A percentile compares a stretch with the other conserved stretches of the same genome.
Evolutionary conservation across 2,888 invertebrate species (phyloP).

Genomic region (Drosophila yooni): DNA sequence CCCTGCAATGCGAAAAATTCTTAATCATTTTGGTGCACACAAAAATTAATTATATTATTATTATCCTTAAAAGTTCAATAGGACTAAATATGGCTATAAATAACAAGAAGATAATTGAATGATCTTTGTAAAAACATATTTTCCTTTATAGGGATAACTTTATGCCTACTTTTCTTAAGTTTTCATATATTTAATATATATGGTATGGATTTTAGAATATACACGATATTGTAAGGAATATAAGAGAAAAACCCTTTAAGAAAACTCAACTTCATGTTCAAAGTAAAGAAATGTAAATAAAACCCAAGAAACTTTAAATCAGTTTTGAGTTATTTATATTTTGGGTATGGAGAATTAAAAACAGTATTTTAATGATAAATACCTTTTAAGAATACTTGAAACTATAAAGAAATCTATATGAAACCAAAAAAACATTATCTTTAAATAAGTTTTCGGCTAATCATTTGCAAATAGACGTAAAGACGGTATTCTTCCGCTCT

Average conservation of each 20-base stretch:
- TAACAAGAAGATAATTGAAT: background rate
- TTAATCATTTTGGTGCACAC: too few species aligned
- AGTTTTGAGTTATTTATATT: background rate
- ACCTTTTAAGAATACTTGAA: background rate
- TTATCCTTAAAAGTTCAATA: background rate
- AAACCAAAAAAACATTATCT: background rate
- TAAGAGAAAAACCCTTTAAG: background rate
- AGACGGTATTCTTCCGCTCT: background rate
- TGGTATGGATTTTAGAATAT: background rate
- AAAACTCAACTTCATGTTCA: background rate
- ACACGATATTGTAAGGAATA: background rate
- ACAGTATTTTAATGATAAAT: background rate
- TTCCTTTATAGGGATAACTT: background rate
- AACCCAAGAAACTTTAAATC: background rate
- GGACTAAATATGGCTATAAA: background rate
- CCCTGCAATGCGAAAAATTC: background rate
- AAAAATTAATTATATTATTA: background rate
- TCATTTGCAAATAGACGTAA: background rate
- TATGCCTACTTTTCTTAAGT: fast-evolving
- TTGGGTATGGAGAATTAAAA: background rate
- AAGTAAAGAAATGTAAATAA: background rate
- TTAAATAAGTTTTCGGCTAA: background rate
- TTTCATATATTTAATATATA: too few species aligned
- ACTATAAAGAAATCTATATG: background rate
- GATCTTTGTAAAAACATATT: background rate